A percentile compares a stretch with the other conserved stretches of the same genome.
Conservation (phyloP, 2,113 vertebrate genomes). For the Percopsis transmontana region DNA sequence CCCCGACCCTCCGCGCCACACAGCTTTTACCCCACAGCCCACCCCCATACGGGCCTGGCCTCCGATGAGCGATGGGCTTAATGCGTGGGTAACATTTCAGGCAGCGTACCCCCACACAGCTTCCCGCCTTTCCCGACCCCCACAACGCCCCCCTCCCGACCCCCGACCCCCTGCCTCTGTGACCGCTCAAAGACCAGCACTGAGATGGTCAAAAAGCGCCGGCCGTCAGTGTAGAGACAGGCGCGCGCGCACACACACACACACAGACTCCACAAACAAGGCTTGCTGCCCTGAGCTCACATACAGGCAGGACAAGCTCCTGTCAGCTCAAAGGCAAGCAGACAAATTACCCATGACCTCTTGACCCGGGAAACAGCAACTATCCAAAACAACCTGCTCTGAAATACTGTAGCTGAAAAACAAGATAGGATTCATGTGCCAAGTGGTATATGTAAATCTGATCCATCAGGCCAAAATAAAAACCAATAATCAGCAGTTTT, state of each 20-base stretch:
- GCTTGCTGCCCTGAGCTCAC: slow-evolving; percentile 22
- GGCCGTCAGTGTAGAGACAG: slow-evolving; percentile 36
- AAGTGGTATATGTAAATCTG: slow-evolving; percentile 15
- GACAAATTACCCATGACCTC: slow-evolving; percentile 61
- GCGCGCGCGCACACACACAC: slow-evolving; percentile 4
- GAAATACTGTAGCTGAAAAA: slow-evolving; percentile 33
- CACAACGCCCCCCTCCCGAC: not conserved
- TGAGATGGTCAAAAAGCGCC: slow-evolving; percentile 27
- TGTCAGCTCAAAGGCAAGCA: slow-evolving; percentile 51
- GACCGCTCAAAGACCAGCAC: slow-evolving; percentile 36
- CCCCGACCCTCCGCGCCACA: slow-evolving; percentile 44
- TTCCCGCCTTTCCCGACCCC: slow-evolving; percentile 34
- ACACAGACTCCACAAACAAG: slow-evolving; percentile 25
- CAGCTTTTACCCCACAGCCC: slow-evolving; percentile 48
- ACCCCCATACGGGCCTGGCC: slow-evolving; percentile 29
- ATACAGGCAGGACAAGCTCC: slow-evolving; percentile 35
- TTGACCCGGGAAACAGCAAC: slow-evolving; percentile 45
- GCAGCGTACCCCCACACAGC: not conserved
- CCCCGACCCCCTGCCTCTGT: slow-evolving; percentile 8
- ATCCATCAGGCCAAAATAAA: slow-evolving; percentile 13
- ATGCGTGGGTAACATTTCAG: not conserved
- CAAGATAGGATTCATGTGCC: slow-evolving; percentile 19
- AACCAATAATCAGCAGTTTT: slow-evolving; percentile 27
- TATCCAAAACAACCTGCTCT: slow-evolving; percentile 29
- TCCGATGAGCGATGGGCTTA: not conserved